Conservation (phyloP, 2,797 vertebrate species). For the Notolabrus celidotus region DNA sequence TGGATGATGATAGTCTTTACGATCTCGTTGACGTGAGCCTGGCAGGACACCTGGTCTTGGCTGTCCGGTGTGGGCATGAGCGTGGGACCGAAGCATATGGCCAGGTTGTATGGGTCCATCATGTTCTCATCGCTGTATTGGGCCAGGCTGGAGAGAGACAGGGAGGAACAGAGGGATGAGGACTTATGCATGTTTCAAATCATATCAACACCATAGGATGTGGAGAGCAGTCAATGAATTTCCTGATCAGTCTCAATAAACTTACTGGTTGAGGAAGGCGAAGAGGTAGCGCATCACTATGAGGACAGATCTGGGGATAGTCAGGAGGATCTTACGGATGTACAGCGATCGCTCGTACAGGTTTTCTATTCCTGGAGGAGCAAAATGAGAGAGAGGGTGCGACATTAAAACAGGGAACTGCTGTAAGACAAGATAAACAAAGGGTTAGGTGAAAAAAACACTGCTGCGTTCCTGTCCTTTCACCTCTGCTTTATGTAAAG, state of each 20-base stretch:
- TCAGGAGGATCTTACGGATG: constrained; percentile 95
- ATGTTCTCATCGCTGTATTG: constrained; percentile 99
- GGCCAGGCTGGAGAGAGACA: constrained; percentile 86
- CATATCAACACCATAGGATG: neutral
- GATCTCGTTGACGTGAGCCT: constrained; percentile 98
- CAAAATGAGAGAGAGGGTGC: neutral
- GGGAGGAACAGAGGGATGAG: neutral
- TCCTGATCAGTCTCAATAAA: constrained; percentile 45
- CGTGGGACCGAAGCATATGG: constrained; percentile 98
- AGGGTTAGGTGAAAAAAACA: no score
- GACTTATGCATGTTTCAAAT: neutral
- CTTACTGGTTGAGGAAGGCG: constrained; percentile 98
- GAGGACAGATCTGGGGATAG: constrained; percentile 94
- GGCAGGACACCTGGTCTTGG: constrained; percentile 97
- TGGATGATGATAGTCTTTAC: constrained; percentile 99
- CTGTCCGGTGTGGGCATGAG: constrained; percentile 98
- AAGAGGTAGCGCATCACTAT: constrained; percentile 98
- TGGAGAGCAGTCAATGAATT: neutral
- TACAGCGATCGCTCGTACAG: constrained; percentile 97
- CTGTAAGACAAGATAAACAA: neutral
- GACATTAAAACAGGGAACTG: neutral
- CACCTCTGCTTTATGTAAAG: constrained; percentile 8
- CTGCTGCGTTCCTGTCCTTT: no score
- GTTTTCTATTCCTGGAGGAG: constrained; percentile 92
- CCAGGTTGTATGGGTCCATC: constrained; percentile 99